Percentiles rank a stretch among this genome's conserved stretches.
Evolutionary conservation across 2,113 vertebrate species (phyloP).

Genomic region (Vidua chalybeata): DNA sequence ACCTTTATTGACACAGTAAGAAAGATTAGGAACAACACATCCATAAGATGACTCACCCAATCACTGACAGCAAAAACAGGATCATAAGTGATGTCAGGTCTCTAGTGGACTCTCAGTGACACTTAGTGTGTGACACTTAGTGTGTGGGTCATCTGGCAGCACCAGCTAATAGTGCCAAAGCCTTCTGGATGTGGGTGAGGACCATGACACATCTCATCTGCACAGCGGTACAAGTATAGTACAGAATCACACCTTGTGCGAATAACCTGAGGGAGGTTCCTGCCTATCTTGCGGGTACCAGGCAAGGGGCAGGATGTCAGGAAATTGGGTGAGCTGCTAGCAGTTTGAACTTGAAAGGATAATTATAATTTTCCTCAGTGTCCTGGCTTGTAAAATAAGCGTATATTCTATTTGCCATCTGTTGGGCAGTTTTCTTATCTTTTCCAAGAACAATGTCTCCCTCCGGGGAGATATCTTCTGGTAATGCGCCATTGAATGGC

Average conservation of each 20-base stretch:
- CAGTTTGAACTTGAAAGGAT: not conserved
- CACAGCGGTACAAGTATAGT: fast-evolving
- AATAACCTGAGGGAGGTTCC: not conserved
- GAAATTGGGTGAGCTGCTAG: not conserved
- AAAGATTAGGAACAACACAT: not conserved
- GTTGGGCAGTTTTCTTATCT: no score
- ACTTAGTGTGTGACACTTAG: not conserved
- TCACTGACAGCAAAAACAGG: not conserved
- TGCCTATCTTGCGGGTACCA: fast-evolving
- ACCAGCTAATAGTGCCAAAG: not conserved
- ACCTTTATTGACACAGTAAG: not conserved
- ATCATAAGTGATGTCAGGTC: no score
- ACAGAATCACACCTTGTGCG: not conserved
- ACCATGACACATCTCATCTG: fast-evolving
- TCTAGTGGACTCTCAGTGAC: not conserved
- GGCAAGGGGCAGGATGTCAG: not conserved
- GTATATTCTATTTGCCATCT: no score
- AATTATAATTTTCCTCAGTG: not conserved
- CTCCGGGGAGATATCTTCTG: no score
- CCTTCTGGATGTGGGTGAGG: fast-evolving
- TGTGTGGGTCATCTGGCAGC: not conserved
- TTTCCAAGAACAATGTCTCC: no score
- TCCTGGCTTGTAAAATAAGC: no score
- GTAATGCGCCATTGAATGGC: no score
- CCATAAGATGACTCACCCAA: not conserved